Base-by-base conservation (phyloP, 2,888 invertebrate genomes). In the Tetropium fuscum region DNA sequence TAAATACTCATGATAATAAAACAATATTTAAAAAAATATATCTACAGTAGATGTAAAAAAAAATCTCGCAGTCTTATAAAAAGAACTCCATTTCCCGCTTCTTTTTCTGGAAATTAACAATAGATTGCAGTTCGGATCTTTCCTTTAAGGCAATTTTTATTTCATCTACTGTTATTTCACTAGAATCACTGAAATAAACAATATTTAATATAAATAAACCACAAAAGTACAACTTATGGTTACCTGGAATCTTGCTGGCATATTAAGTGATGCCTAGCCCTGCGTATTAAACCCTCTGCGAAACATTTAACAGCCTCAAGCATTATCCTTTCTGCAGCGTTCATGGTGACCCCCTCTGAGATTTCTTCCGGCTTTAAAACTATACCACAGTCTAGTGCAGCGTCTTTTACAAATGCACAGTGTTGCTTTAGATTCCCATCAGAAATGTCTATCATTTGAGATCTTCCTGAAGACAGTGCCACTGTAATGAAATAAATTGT, bases 301-400 rank as follows among this genome's bases (percentile, higher is more conserved):
- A 87, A 83, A 66, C 83, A 83, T 54, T 80, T 80, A 66, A 84
- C 70, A 0, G 87, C 86, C 0, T 86, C 83, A 10, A 85, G 68
- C 34, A 87, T 68, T 11, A 85, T 83, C 1, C 84, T 82, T 67
- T 83, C 82, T n/a, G 84, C 78, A 30, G 82, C 79, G 64, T 81
- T 81, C 67, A 83, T 80, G 22, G 75, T 63, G 2, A 85, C 78
- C 7, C 82, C 82, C 2, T 83, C 81, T 19, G 76, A 61, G 27
- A 85, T 79, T 74, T 83, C 83, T 64, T 86, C 85, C 11, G 81
- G 74, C 63, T 73, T 77, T 34, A 85, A 74, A 51, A 80, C 74
- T 20, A 84, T 70, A 1, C 85, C 84, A 30, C 81, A 78, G 63
- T 84, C 80, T 44, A 82, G 75, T 2, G 82, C 79, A 16, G 79